These are phyloP conservation scores for Ceratina calcarata DNA, from an alignment of 1,140 invertebrate genomes.

Conservation along the genomic window DNA sequence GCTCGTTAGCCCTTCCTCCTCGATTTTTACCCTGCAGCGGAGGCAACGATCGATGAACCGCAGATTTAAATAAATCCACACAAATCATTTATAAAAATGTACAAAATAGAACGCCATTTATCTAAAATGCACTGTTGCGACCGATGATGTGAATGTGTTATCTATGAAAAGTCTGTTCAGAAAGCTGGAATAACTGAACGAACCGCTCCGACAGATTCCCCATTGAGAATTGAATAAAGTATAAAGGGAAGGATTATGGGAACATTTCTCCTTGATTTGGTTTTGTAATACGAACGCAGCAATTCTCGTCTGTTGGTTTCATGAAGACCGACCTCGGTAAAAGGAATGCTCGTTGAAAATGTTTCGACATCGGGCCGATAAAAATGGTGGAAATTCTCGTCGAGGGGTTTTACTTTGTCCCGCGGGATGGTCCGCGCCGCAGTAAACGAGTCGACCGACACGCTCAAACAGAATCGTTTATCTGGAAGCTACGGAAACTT, in stretches of 20 bases:
- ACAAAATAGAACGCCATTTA: no score
- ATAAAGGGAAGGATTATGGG: background rate
- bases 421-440: constrained; percentile 33
- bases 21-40: no score
- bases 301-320: constrained; percentile 1
- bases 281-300: background rate
- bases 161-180: no score
- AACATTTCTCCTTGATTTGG: background rate
- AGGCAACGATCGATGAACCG: no score
- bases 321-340: background rate
- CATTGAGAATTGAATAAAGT: background rate
- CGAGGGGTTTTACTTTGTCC: constrained; percentile 49
- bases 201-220: background rate
- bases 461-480: constrained; percentile 37
- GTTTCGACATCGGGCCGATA: constrained; percentile 38
- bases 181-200: no score
- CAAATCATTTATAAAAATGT: no score
- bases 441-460: constrained; percentile 45
- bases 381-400: constrained; percentile 41
- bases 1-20: no score
- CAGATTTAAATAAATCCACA: no score
- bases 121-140: no score
- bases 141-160: no score
- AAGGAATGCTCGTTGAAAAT: background rate
- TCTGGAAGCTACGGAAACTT: constrained; percentile 12